Evolutionary conservation across 2,113 vertebrate species (phyloP).

Genomic region (Trachemys scripta): DNA sequence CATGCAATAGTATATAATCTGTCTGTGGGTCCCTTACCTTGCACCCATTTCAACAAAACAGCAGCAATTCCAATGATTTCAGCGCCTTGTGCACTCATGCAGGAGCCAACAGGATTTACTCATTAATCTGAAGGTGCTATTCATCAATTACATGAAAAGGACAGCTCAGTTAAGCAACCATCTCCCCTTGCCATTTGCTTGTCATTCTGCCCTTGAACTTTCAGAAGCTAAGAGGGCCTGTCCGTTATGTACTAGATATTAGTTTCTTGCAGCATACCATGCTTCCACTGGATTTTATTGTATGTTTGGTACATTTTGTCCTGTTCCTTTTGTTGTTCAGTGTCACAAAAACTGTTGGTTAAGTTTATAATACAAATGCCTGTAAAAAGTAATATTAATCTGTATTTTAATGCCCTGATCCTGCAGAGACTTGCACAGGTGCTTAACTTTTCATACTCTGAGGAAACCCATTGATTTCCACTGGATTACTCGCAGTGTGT

Average conservation of each 20-base stretch:
- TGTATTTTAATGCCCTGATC: background rate
- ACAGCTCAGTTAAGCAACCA: background rate
- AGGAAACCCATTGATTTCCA: background rate
- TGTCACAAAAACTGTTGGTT: accelerated
- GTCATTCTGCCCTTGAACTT: background rate
- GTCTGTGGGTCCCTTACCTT: background rate
- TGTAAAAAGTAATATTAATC: background rate
- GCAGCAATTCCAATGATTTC: background rate
- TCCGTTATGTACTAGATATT: background rate
- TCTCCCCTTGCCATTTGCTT: background rate
- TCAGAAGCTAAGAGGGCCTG: background rate
- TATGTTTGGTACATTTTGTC: background rate
- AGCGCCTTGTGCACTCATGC: background rate
- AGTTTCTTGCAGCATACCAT: background rate
- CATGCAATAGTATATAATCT: background rate
- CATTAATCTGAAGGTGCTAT: background rate
- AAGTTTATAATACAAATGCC: background rate
- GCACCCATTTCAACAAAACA: background rate
- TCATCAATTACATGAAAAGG: background rate
- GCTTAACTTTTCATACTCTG: background rate
- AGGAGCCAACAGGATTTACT: accelerated
- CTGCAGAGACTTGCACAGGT: background rate
- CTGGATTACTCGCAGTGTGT: background rate
- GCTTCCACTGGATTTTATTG: background rate
- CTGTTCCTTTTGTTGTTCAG: background rate